Conservation (phyloP, 2,797 vertebrate species). For the Emydoidea blandingii region DNA sequence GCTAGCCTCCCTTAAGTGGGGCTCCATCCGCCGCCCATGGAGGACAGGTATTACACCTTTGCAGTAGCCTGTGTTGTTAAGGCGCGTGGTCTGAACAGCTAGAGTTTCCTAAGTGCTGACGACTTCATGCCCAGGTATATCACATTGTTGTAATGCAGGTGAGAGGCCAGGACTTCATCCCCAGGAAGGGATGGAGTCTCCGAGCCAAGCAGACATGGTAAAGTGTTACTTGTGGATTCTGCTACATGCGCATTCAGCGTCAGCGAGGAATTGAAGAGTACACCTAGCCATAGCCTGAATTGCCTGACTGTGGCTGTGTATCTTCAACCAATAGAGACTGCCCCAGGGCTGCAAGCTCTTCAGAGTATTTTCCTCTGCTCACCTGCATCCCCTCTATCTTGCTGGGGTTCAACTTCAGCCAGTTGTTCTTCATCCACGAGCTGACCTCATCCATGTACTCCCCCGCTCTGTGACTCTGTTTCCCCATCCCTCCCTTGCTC, state of each 20-base stretch:
- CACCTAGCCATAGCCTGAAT: neutral
- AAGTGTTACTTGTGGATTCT: neutral
- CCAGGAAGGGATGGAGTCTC: neutral
- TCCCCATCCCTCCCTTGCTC: neutral
- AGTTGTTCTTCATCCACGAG: neutral
- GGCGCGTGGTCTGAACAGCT: neutral
- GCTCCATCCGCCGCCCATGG: neutral
- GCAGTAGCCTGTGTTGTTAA: neutral
- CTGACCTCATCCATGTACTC: neutral
- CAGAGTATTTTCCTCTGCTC: neutral
- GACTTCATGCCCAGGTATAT: neutral
- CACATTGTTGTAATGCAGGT: neutral
- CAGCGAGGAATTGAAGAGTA: neutral
- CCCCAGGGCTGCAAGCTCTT: neutral
- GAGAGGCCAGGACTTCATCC: neutral
- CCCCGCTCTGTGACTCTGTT: neutral
- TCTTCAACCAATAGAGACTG: neutral
- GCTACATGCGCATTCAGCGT: neutral
- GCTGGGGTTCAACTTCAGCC: neutral
- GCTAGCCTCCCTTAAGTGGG: no score
- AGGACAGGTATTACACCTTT: neutral
- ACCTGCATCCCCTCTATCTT: neutral
- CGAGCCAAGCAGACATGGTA: neutral
- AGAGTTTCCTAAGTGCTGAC: neutral
- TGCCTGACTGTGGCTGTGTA: neutral